Conservation (phyloP, 2,888 invertebrate species). For the Odontomyia ornata region DNA sequence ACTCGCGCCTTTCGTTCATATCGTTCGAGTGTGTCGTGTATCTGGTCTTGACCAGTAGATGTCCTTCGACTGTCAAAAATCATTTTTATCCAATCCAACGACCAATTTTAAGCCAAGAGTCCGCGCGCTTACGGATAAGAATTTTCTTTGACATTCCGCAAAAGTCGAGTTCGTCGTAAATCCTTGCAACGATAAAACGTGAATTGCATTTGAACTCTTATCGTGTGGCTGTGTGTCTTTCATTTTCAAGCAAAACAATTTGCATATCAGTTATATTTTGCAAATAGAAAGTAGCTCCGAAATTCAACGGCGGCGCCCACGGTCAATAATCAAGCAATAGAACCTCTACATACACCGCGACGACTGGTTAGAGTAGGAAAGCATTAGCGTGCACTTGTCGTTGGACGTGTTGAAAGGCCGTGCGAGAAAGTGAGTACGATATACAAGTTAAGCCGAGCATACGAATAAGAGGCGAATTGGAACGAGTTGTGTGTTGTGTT, state of each 20-base stretch:
- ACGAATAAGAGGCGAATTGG: constrained; percentile 20
- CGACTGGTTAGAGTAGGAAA: neutral
- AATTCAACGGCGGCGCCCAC: no score
- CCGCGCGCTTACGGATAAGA: constrained; percentile 6
- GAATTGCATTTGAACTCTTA: no score
- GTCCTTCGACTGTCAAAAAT: constrained; percentile 32
- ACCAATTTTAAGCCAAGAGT: constrained; percentile 21
- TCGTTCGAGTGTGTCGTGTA: constrained; percentile 20
- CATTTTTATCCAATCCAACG: constrained; percentile 30
- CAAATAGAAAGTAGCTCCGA: no score
- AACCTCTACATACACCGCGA: no score
- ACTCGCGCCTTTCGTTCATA: constrained; percentile 27
- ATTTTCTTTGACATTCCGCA: constrained; percentile 31
- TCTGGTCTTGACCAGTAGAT: constrained; percentile 23
- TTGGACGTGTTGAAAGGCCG: neutral
- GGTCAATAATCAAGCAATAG: no score
- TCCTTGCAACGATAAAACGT: no score
- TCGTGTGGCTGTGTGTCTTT: no score
- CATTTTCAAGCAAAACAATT: no score
- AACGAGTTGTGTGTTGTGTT: constrained; percentile 32
- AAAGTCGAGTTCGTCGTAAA: no score
- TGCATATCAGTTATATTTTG: no score
- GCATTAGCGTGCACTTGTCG: no score
- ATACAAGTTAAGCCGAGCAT: neutral
- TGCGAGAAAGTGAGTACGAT: constrained; percentile 2